Percentiles rank a stretch among this genome's conserved stretches.
phyloP scores from a whole-genome alignment of 1,140 invertebrate genomes.

The Aphelinus certus region DNA sequence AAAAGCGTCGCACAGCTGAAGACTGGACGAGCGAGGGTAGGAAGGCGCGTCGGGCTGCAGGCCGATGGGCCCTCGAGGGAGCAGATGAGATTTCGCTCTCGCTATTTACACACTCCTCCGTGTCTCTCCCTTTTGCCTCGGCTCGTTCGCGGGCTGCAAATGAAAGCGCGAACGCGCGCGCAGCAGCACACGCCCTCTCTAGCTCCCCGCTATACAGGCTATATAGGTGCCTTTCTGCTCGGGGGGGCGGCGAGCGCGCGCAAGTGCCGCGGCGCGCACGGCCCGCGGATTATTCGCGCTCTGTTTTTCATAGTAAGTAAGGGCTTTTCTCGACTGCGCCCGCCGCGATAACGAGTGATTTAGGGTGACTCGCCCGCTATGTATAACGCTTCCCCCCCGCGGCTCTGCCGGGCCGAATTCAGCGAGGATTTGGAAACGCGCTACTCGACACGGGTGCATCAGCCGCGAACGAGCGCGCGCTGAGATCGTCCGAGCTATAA shows the following conservation, averaged over 20 bases:
- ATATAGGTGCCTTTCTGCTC: no score
- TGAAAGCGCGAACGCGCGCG: not conserved
- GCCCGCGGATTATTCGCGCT: not conserved
- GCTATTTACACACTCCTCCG: constrained; percentile 26
- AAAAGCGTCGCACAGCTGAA: no score
- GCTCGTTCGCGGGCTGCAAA: constrained; percentile 13
- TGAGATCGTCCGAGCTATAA: no score
- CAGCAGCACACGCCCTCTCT: not conserved
- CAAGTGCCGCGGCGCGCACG: no score
- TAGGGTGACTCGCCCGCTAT: not conserved
- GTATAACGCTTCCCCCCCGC: not conserved
- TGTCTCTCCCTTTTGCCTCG: not conserved
- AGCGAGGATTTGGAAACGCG: not conserved
- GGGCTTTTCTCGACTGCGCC: constrained; percentile 3
- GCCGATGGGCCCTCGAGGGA: not conserved
- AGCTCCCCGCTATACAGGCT: not conserved
- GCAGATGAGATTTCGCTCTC: constrained; percentile 35
- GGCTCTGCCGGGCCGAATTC: not conserved
- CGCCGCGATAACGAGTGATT: constrained; percentile 26
- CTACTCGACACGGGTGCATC: not conserved
- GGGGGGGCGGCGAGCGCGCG: no score
- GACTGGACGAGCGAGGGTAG: no score
- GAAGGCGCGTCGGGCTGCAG: no score
- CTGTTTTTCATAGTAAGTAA: constrained; percentile 20
- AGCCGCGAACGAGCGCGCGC: not conserved